A percentile compares a stretch with the other conserved stretches of the same genome.
phyloP scores from a whole-genome alignment of 2,797 vertebrate species.

The Myotis planiceps region DNA sequence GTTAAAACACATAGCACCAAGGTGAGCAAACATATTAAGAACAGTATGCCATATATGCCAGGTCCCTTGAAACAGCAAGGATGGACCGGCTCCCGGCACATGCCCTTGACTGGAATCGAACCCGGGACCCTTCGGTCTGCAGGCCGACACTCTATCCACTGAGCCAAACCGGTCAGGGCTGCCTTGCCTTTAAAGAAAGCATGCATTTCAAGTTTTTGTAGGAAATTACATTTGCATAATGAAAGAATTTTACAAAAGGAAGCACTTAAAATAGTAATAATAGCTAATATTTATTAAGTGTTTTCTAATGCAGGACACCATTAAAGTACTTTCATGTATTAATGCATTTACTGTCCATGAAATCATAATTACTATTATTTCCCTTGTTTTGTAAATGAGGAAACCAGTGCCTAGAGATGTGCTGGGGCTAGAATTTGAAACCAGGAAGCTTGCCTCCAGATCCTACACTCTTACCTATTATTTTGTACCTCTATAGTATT shows the following conservation, averaged over 20 bases:
- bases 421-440: not conserved
- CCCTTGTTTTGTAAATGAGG: not conserved
- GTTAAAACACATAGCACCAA: too few species aligned
- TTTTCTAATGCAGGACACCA: not conserved
- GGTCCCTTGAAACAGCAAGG: too few species aligned
- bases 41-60: too few species aligned
- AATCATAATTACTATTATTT: not conserved
- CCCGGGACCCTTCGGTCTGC: too few species aligned
- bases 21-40: too few species aligned
- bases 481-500: not conserved
- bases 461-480: not conserved
- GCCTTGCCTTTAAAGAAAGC: slow-evolving; percentile 16
- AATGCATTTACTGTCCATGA: not conserved
- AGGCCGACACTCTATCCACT: too few species aligned
- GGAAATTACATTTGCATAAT: not conserved
- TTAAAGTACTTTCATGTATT: slow-evolving; percentile 10
- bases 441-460: not conserved
- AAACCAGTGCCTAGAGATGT: not conserved
- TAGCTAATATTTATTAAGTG: not conserved
- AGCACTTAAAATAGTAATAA: not conserved
- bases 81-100: too few species aligned
- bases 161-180: too few species aligned
- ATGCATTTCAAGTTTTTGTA: not conserved
- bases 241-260: not conserved
- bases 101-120: too few species aligned